Base-by-base conservation (phyloP, 2,888 invertebrate species). In the Ferdinandea cuprea region DNA sequence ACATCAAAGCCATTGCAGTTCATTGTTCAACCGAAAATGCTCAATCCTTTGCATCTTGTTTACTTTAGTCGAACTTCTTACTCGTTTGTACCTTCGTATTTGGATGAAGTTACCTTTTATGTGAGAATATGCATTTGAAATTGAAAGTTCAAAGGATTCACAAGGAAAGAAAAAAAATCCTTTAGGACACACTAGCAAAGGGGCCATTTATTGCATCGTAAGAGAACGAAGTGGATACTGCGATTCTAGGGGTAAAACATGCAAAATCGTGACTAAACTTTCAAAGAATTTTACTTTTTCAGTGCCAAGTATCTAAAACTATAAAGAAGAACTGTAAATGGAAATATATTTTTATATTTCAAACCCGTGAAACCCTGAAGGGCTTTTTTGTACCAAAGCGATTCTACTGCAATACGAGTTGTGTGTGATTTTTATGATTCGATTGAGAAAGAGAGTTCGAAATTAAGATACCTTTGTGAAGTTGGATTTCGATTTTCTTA, bases 391-490 rank as follows among this genome's bases (percentile, higher is more conserved):
- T 7, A 19, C 30, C 13, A 63, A 37, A 17, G 28, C 21, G 32
- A 48, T 66, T 66, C 40, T 42, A 74, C 56, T 71, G 59, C 17
- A 78, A 65, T 25, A 19, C 37, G 30, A 40, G 40, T 42, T 40
- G 21, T 25, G 9, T 35, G 17, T 58, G 21, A 30, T 66, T 58
- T 25, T 25, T 25, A 3, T 25, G 5, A 25, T 25, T 25, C 5
- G 2, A 25, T 25, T 25, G 25, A 5, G 25, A 25, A 5, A 2
- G 3, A 25, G 25, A 25, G 25, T 25, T 25, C 25, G 3, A 3
- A 2, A 25, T 25, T n/a, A n/a, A n/a, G n/a, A n/a, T n/a, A n/a
- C n/a, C n/a, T n/a, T n/a, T n/a, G n/a, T n/a, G n/a, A n/a, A n/a
- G n/a, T n/a, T n/a, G n/a, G n/a, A n/a, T n/a, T n/a, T n/a, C n/a